Evolutionary conservation across 92 coral and sea anemone genomes (phyloP).

Genomic region (Phymanthus crucifer): DNA sequence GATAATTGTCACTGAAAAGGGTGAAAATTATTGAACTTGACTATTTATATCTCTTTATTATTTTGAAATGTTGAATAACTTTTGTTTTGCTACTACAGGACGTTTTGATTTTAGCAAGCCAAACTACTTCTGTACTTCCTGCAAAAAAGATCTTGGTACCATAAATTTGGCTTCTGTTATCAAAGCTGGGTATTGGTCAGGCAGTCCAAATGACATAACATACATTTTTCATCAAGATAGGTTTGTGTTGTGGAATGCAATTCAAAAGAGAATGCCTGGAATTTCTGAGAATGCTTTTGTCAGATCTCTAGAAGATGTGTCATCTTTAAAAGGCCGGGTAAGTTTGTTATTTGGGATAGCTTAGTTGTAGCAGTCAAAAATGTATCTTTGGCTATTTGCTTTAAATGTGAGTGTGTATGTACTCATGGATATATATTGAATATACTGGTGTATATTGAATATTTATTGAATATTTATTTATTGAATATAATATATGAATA

Average conservation of each 20-base stretch:
- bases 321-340: slow-evolving; percentile 50
- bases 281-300: slow-evolving; percentile 50
- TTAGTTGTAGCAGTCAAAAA: too few relatives aligned
- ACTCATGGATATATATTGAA: too few relatives aligned
- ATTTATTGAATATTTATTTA: too few relatives aligned
- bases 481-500: too few relatives aligned
- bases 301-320: slow-evolving; percentile 51
- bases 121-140: not conserved
- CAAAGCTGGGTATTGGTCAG: slow-evolving; percentile 60
- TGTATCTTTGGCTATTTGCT: too few relatives aligned
- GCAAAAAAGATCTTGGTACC: slow-evolving; percentile 16
- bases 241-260: slow-evolving; percentile 48
- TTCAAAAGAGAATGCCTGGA: slow-evolving; percentile 64
- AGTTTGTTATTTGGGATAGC: too few relatives aligned
- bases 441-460: too few relatives aligned
- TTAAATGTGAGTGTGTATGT: too few relatives aligned
- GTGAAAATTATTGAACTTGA: too few relatives aligned
- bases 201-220: slow-evolving; percentile 54
- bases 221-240: slow-evolving; percentile 49
- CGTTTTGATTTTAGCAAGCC: not conserved
- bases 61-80: too few relatives aligned
- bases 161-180: slow-evolving; percentile 37
- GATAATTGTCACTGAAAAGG: too few relatives aligned
- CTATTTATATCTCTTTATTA: too few relatives aligned
- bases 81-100: not conserved